phyloP scores from a whole-genome alignment of 23 tunicate species.

The Ascidia mentula region DNA sequence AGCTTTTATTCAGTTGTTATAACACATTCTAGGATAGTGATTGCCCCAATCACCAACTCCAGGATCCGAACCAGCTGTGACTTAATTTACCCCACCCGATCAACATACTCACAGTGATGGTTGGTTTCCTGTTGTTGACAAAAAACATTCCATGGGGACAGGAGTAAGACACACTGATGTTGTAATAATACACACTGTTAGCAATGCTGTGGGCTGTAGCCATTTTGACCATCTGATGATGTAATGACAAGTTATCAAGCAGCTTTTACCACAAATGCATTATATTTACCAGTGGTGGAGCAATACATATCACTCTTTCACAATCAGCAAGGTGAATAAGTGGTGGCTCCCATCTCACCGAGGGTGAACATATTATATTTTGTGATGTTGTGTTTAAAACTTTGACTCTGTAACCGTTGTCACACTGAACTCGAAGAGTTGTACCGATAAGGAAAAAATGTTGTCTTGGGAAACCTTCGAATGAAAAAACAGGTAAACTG shows the following conservation, averaged over 20 bases:
- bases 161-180: background rate
- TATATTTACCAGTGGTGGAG: background rate
- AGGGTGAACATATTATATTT: background rate
- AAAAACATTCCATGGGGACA: background rate
- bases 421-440: background rate
- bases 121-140: background rate
- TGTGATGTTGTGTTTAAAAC: background rate
- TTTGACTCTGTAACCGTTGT: background rate
- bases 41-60: too few species aligned
- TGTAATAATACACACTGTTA: background rate
- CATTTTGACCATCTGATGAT: too few species aligned
- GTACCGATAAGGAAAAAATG: background rate
- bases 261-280: too few species aligned
- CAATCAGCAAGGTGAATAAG: background rate
- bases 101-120: background rate
- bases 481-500: background rate
- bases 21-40: too few species aligned
- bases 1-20: too few species aligned
- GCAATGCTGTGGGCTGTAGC: too few species aligned
- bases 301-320: background rate
- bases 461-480: background rate
- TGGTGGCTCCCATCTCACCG: background rate
- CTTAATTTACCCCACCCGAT: background rate
- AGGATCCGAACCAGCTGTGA: too few species aligned
- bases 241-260: too few species aligned